A percentile compares a stretch with the other conserved stretches of the same genome.
These are phyloP conservation scores for Ladona fulva DNA, from an alignment of 1,140 invertebrate genomes.

Conservation along the genomic window DNA sequence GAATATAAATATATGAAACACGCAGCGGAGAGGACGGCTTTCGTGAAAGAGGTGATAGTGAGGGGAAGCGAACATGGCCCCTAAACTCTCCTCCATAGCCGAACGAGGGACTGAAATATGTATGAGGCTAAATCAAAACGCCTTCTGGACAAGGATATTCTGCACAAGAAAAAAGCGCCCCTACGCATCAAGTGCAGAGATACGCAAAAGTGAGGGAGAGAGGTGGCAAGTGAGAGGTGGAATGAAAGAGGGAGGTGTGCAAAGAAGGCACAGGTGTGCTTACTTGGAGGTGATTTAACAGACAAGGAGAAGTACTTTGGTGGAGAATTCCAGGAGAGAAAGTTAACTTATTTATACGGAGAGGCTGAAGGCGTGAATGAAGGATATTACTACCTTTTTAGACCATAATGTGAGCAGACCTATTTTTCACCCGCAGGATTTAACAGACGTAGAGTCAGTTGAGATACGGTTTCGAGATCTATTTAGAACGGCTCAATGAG, in stretches of 20 bases:
- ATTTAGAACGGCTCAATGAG: too few relatives aligned
- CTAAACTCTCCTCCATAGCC: neutral
- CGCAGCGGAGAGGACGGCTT: neutral
- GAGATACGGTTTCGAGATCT: too few relatives aligned
- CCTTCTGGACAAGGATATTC: neutral
- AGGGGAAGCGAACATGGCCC: neutral
- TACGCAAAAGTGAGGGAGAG: neutral
- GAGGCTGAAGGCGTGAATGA: too few relatives aligned
- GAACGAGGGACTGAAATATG: neutral
- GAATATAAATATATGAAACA: conserved; percentile 5
- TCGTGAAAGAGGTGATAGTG: neutral
- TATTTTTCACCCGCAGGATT: too few relatives aligned
- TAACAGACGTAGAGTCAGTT: too few relatives aligned
- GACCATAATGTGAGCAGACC: too few relatives aligned
- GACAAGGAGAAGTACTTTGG: neutral
- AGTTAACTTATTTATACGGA: too few relatives aligned
- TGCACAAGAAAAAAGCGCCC: neutral
- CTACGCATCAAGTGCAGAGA: conserved; percentile 1
- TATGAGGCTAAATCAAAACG: conserved; percentile 1
- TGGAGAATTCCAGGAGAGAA: too few relatives aligned
- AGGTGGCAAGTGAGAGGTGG: neutral
- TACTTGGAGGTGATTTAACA: neutral
- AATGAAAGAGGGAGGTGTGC: neutral
- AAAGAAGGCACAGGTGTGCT: neutral
- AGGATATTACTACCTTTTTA: too few relatives aligned